These are phyloP conservation scores for Syndactyla subalaris DNA, from an alignment of 2,797 vertebrate genomes.

Conservation along the genomic window DNA sequence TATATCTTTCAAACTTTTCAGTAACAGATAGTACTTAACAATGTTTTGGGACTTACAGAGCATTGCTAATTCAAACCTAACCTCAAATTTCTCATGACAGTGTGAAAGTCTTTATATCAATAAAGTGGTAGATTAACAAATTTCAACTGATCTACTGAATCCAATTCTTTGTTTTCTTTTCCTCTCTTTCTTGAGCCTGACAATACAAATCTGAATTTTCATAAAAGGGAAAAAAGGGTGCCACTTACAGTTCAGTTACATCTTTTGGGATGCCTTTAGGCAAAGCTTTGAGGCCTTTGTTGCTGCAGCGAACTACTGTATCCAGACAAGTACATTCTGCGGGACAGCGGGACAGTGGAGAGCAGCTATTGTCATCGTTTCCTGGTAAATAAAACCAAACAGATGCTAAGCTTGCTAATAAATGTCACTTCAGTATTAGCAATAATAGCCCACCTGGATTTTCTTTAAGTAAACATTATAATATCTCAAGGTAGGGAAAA, in stretches of 20 bases:
- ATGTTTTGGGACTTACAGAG: not conserved
- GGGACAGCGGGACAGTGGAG: constrained; percentile 91
- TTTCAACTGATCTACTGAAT: not conserved
- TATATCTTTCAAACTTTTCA: not conserved
- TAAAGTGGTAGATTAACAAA: not conserved
- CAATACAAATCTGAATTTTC: not conserved
- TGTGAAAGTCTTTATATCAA: not conserved
- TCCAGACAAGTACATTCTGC: constrained; percentile 94
- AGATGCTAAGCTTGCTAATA: not conserved
- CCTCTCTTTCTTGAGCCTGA: not conserved
- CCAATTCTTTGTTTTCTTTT: not conserved
- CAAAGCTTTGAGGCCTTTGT: constrained; percentile 90
- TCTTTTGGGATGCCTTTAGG: constrained; percentile 95
- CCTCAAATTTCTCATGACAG: not conserved
- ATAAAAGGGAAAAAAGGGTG: not conserved
- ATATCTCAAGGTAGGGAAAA: not conserved
- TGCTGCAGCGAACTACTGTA: constrained; percentile 97
- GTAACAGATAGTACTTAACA: not conserved
- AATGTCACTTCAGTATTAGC: not conserved
- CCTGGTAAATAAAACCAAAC: constrained; percentile 77
- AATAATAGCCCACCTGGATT: not conserved
- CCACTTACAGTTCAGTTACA: constrained; percentile 95
- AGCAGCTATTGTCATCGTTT: constrained; percentile 95
- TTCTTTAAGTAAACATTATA: not conserved
- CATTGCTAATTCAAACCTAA: not conserved